A percentile compares a stretch with the other conserved stretches of the same genome.
These are phyloP conservation scores for Stichodactyla mertensii DNA, from an alignment of 64 coral and sea anemone genomes.

Conservation along the genomic window DNA sequence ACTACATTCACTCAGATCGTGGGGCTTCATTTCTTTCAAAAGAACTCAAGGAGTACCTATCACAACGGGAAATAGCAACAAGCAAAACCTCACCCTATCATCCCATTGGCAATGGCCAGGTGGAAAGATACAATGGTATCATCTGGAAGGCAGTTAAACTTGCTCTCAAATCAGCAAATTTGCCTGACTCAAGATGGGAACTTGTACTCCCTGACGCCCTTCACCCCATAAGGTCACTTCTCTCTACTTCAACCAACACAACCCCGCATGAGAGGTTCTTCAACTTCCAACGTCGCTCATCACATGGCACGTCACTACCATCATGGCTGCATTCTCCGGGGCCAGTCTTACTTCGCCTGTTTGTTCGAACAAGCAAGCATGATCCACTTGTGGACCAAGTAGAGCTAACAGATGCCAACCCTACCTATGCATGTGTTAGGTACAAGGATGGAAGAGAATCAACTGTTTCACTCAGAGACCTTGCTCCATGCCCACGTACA, in stretches of 20 bases:
- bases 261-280: slow-evolving; percentile 67
- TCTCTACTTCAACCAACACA: background rate
- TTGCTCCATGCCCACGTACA: too few species aligned
- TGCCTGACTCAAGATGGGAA: slow-evolving; percentile 30
- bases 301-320: background rate
- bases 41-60: too few species aligned
- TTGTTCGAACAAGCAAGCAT: background rate
- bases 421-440: too few species aligned
- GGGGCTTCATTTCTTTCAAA: too few species aligned
- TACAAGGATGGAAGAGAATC: too few species aligned
- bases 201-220: slow-evolving; percentile 46
- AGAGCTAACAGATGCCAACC: too few species aligned
- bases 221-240: slow-evolving; percentile 7
- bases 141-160: slow-evolving; percentile 36
- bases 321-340: slow-evolving; percentile 54
- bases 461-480: too few species aligned
- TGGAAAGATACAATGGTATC: too few species aligned
- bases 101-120: too few species aligned
- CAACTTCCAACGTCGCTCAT: slow-evolving; percentile 42
- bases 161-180: slow-evolving; percentile 42
- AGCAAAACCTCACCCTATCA: background rate
- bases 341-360: slow-evolving; percentile 22
- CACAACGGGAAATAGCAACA: slow-evolving; percentile 36
- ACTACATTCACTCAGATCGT: too few species aligned
- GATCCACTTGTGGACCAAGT: too few species aligned